Percentiles rank a stretch among this genome's conserved stretches.
These are phyloP conservation scores for Rhinopomastus cyanomelas DNA, from an alignment of 2,113 vertebrate genomes.

Conservation along the genomic window DNA sequence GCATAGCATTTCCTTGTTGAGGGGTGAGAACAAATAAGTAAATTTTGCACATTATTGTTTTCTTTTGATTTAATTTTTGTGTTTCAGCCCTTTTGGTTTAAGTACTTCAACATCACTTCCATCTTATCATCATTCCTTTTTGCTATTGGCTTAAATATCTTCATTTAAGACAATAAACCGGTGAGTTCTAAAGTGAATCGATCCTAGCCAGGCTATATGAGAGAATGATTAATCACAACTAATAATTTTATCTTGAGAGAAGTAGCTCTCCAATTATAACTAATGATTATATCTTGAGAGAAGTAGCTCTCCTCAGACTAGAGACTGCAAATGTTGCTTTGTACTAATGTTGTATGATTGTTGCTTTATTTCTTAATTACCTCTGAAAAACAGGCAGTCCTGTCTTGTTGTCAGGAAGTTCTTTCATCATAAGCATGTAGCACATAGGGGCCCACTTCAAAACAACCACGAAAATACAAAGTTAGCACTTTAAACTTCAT, in stretches of 20 bases:
- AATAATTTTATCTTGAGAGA: background rate
- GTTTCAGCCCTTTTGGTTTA: background rate
- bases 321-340: background rate
- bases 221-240: slow-evolving; percentile 1
- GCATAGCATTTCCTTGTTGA: background rate
- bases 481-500: background rate
- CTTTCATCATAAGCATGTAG: background rate
- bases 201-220: background rate
- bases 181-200: background rate
- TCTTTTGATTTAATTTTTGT: background rate
- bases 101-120: background rate
- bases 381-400: background rate
- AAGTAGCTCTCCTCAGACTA: background rate
- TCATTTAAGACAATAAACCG: background rate
- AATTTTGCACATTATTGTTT: background rate
- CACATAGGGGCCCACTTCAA: background rate
- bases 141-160: background rate
- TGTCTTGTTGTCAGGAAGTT: slow-evolving; percentile 10
- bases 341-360: background rate
- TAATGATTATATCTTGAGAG: slow-evolving; percentile 1
- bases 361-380: slow-evolving; percentile 39
- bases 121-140: background rate
- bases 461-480: background rate
- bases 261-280: slow-evolving; percentile 2
- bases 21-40: background rate